Percentiles rank a stretch among this genome's conserved stretches.
Conservation (phyloP, 2,888 invertebrate genomes). For the Volucella inanis region DNA sequence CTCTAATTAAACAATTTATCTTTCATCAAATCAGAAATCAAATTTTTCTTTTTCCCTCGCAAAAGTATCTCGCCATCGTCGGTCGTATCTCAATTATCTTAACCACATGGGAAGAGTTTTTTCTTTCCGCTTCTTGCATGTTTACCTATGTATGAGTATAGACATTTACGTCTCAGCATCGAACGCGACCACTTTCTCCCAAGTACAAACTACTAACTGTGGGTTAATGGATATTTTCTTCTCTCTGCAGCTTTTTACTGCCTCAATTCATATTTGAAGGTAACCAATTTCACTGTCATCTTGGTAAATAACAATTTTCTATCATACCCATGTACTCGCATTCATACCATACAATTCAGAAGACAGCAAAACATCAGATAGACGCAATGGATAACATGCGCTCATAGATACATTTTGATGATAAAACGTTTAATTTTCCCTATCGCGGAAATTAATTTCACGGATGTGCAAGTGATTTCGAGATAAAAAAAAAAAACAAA, state of each 20-base stretch:
- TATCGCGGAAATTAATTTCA: slow-evolving; percentile 67
- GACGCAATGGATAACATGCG: slow-evolving; percentile 32
- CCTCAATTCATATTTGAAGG: slow-evolving; percentile 60
- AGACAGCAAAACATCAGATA: slow-evolving; percentile 6
- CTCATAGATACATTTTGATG: slow-evolving; percentile 22
- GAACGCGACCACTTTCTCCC: slow-evolving; percentile 62
- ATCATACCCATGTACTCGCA: not conserved
- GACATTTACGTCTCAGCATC: not conserved
- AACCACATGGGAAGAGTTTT: slow-evolving; percentile 54
- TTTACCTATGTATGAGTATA: not conserved
- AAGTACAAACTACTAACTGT: slow-evolving; percentile 49
- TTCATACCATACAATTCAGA: not conserved
- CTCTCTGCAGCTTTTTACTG: slow-evolving; percentile 49
- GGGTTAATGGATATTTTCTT: slow-evolving; percentile 43
- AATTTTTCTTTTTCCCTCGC: not conserved
- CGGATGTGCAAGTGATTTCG: slow-evolving; percentile 53
- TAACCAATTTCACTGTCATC: slow-evolving; percentile 67
- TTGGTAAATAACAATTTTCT: slow-evolving; percentile 36
- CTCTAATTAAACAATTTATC: too few species aligned
- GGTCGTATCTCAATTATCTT: slow-evolving; percentile 28
- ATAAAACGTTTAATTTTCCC: slow-evolving; percentile 33
- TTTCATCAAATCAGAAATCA: not conserved
- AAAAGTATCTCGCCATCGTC: slow-evolving; percentile 2
- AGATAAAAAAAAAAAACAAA: slow-evolving; percentile 9
- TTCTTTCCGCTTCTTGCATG: slow-evolving; percentile 23